phyloP scores from a whole-genome alignment of 2,888 invertebrate genomes.

The Pseudoips prasinana region DNA sequence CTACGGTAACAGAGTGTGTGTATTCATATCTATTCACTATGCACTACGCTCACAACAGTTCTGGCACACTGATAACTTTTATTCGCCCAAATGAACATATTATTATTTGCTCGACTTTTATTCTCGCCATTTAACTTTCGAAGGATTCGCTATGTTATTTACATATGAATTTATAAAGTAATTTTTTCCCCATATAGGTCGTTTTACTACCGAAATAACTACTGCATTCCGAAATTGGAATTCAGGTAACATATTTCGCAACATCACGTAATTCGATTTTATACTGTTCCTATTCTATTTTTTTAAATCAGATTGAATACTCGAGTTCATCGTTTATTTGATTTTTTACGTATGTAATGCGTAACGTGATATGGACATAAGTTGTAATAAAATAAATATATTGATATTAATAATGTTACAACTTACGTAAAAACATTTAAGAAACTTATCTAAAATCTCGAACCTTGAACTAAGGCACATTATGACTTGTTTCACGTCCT shows the following conservation, averaged over 20 bases:
- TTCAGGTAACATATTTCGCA: constrained; percentile 28
- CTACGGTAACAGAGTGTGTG: constrained; percentile 18
- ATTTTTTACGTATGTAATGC: neutral
- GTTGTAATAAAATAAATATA: too few species aligned
- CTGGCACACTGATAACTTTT: constrained; percentile 50
- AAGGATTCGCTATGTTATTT: constrained; percentile 59
- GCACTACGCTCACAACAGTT: constrained; percentile 27
- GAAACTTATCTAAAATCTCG: too few species aligned
- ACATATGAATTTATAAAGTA: constrained; percentile 68
- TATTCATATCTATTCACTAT: constrained; percentile 26
- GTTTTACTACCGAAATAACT: constrained; percentile 41
- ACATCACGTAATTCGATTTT: constrained; percentile 23
- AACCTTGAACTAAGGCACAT: too few species aligned
- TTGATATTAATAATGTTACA: too few species aligned
- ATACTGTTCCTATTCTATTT: constrained; percentile 20
- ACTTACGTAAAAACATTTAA: too few species aligned
- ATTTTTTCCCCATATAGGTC: constrained; percentile 48
- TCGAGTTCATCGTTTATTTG: neutral
- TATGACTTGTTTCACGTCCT: too few species aligned
- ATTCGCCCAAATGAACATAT: constrained; percentile 61
- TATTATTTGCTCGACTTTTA: constrained; percentile 66
- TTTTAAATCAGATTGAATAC: constrained; percentile 18
- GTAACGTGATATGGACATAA: too few species aligned
- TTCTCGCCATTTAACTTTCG: constrained; percentile 62
- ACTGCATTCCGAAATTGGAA: constrained; percentile 27